Percentiles rank a stretch among this genome's conserved stretches.
phyloP scores from a whole-genome alignment of 2,888 invertebrate genomes.

The Malthinus flaveolus region DNA sequence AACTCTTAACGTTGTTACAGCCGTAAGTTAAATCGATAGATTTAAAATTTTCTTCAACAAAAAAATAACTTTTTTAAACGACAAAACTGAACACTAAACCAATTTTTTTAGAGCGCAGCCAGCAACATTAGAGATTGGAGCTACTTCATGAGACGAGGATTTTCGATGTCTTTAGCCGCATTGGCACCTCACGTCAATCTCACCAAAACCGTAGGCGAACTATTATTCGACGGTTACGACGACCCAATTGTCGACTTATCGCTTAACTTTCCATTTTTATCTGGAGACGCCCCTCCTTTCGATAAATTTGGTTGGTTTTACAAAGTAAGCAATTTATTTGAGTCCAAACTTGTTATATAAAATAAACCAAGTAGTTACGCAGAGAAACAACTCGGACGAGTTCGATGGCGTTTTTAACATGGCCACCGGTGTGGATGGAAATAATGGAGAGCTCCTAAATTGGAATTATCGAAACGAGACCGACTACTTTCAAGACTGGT shows the following conservation, averaged over 20 bases:
- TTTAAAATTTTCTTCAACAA: constrained; percentile 9
- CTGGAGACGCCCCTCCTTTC: constrained; percentile 57
- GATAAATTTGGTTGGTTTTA: constrained; percentile 90
- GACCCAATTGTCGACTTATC: constrained; percentile 73
- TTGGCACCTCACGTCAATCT: constrained; percentile 62
- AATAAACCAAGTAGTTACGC: constrained; percentile 36
- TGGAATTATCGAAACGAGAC: constrained; percentile 73
- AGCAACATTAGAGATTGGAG: constrained; percentile 64
- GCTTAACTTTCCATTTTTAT: constrained; percentile 60
- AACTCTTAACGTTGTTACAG: constrained; percentile 75
- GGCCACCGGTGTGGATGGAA: constrained; percentile 67
- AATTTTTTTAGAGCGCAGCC: constrained; percentile 59
- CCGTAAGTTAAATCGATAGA: constrained; percentile 63
- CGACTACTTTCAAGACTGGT: constrained; percentile 57
- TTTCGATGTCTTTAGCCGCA: constrained; percentile 63
- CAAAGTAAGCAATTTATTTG: constrained; percentile 57
- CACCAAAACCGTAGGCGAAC: constrained; percentile 66
- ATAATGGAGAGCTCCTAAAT: constrained; percentile 69
- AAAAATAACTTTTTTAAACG: constrained; percentile 6
- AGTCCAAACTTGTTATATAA: neutral
- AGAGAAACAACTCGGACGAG: constrained; percentile 76
- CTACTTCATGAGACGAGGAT: constrained; percentile 59
- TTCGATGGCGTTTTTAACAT: constrained; percentile 80
- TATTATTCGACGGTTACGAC: constrained; percentile 80
- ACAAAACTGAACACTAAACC: neutral